Base-by-base conservation (phyloP, 2,888 invertebrate genomes). In the Meteorus cinctellus region DNA sequence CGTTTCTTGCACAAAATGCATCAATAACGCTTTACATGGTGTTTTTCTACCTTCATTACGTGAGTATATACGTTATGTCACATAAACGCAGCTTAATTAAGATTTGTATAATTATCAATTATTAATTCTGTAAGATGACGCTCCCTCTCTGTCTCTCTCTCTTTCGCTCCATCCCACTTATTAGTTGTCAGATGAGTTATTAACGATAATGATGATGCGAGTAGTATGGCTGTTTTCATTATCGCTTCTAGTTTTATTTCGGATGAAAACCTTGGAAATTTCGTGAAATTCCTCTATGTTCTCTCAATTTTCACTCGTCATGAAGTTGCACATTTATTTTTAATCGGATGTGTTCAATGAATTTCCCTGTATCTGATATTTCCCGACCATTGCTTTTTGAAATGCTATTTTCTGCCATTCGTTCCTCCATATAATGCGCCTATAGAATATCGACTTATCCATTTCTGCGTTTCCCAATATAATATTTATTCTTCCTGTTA, bases 381-480 rank as follows among this genome's bases (percentile, higher is more conserved):
- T 55, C 19, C 19, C 34, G 8, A 27, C 34, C 24, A 27, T 27
- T 12, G 8, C 8, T 45, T 19, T 71, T 60, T 24, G 27, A 24
- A 24, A 71, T 45, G 4, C 59, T 24, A 45, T 14, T 77, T 59
- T 29, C 68, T 74, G 70, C 27, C 31, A 45, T 24, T 51, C 63
- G 48, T 62, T 68, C 36, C 24, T 60, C 55, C 27, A 69, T 75
- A 74, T 79, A 76, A 77, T 76, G 76, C 70, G 74, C 8, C 75
- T 77, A 55, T 80, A 76, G 74, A 77, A 73, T 79, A 79, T 75
- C 68, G 75, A 77, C 74, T 76, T 78, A 71, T 51, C 62, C 12
- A 45, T 75, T 60, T 75, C 59, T 77, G 72, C 59, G 45, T 68
- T 78, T 70, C 60, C 51, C 68, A 19, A 55, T 55, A 48, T 55